Conservation (phyloP, 2,888 invertebrate species). For the Tortrix viridana region DNA sequence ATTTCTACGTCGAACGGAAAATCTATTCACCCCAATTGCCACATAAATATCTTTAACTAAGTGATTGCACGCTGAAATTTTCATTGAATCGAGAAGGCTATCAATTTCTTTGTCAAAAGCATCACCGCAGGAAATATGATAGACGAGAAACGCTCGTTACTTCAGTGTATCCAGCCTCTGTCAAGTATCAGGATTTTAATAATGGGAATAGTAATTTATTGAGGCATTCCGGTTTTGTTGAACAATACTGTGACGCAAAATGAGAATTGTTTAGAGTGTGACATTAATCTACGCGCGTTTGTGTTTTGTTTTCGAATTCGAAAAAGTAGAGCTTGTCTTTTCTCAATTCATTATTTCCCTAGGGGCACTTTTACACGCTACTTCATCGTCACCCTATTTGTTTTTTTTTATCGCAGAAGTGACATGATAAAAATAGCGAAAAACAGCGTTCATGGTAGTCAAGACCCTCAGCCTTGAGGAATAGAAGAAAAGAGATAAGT, state of each 20-base stretch:
- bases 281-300: too few species aligned
- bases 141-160: constrained; percentile 19
- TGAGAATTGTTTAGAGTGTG: background rate
- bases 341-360: too few species aligned
- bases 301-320: too few species aligned
- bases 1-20: constrained; percentile 14
- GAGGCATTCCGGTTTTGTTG: background rate
- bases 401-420: too few species aligned
- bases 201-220: constrained; percentile 3
- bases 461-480: too few species aligned
- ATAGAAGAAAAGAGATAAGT: too few species aligned
- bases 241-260: background rate
- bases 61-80: constrained; percentile 21
- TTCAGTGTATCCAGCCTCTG: constrained; percentile 20
- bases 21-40: constrained; percentile 26
- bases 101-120: constrained; percentile 24
- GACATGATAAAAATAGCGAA: too few species aligned
- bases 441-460: too few species aligned
- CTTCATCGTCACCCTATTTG: too few species aligned
- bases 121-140: constrained; percentile 15
- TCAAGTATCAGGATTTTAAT: constrained; percentile 3
- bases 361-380: too few species aligned
- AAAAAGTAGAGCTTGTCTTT: too few species aligned
- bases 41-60: constrained; percentile 7
- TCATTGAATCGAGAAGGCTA: constrained; percentile 21